Conservation (phyloP, 1,140 invertebrate genomes). For the Pseudomyrmex flavicornis region DNA sequence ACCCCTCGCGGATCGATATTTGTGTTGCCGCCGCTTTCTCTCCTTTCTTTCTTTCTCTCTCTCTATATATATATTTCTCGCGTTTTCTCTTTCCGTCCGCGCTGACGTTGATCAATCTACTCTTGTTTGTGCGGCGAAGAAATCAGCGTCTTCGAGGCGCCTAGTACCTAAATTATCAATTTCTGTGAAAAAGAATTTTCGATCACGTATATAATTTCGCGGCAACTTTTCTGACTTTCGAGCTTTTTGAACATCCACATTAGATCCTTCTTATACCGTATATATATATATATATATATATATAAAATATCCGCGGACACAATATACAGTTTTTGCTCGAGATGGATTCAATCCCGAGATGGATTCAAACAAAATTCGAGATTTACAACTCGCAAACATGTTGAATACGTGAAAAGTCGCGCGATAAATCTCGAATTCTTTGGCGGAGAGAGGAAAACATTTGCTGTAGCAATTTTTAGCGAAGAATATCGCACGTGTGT, state of each 20-base stretch:
- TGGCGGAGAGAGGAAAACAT: neutral
- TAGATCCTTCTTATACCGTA: no score
- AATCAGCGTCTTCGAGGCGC: conserved; percentile 2
- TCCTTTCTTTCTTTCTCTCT: conserved; percentile 8
- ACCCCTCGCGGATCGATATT: conserved; percentile 47
- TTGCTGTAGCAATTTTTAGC: conserved; percentile 17
- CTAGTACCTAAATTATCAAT: neutral
- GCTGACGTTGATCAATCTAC: conserved; percentile 47
- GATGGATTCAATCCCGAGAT: no score
- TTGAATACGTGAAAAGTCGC: neutral
- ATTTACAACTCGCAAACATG: neutral
- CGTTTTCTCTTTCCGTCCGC: neutral
- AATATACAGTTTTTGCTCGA: neutral
- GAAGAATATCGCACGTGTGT: conserved; percentile 13
- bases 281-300: neutral
- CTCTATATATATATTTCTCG: neutral
- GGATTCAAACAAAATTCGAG: neutral
- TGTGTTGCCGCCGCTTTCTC: neutral
- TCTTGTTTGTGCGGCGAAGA: neutral
- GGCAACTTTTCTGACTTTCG: neutral
- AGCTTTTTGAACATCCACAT: no score
- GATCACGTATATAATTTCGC: neutral
- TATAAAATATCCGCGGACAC: neutral
- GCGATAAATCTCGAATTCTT: neutral
- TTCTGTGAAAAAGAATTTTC: neutral